Base-by-base conservation (phyloP, 2,888 invertebrate species). In the Fragum whitleyi region DNA sequence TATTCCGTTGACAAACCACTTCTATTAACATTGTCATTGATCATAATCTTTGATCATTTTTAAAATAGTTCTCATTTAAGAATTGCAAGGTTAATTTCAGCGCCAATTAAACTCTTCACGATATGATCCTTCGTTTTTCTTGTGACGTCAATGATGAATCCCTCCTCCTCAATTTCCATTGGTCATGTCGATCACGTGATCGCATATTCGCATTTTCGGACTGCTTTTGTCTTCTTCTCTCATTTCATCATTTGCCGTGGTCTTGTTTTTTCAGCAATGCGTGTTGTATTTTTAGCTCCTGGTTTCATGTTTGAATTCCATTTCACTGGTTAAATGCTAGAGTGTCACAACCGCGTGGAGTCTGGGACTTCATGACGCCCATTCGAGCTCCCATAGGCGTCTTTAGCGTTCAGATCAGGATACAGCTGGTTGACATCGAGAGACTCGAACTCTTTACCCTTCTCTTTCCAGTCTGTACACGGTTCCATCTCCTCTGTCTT, bases 401-500 rank as follows among this genome's bases (percentile, higher is more conserved):
- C 65, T 23, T 65, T 65, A 7, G 42, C 42, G 42, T 65, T 65
- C 7, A 65, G 65, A 21, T 42, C 65, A 1, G 36, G 36, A 36
- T 65, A 36, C 3, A 65, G 26, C 42, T 42, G 39, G 16, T 39
- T 65, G 23, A 65, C 65, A 26, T 65, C 65, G 0, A 65, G 65
- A 39, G 65, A 42, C 42, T 39, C 65, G 42, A 65, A 42, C 14
- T 36, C 65, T 21, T 65, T 42, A 26, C 61, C 61, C 11, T 26
- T 57, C 7, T 61, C 61, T 6, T 61, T 61, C 42, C 23, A 42
- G 9, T 42, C 65, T 9, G 39, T 42, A 36, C 65, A 65, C 14
- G 65, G 57, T 57, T 78, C 76, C 29, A 26, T 16, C 32, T 71
- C 47, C 1, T 83, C 69, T 21, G 32, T 42, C 19, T 39, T 74